Conservation (phyloP, 1,140 invertebrate genomes). For the Heliconius hewitsoni region DNA sequence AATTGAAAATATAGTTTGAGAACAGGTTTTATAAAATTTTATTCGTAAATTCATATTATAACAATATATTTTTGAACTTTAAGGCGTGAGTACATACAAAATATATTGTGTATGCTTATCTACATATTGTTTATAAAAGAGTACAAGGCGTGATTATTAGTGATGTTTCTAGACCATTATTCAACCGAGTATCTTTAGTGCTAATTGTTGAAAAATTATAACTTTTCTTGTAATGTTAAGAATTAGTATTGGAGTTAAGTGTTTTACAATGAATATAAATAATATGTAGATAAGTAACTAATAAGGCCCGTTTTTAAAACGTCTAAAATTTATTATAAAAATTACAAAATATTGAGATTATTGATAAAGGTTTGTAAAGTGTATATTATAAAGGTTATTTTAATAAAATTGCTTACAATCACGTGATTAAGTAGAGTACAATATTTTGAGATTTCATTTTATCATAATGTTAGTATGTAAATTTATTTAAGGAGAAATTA, state of each 20-base stretch:
- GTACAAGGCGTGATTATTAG: not conserved
- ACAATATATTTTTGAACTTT: slow-evolving; percentile 39
- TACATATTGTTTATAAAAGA: slow-evolving; percentile 23
- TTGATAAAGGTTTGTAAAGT: slow-evolving; percentile 5
- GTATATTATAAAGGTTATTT: slow-evolving; percentile 11
- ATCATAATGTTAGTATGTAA: slow-evolving; percentile 39
- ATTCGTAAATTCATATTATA: slow-evolving; percentile 34
- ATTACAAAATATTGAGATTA: slow-evolving; percentile 31
- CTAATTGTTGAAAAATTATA: not conserved
- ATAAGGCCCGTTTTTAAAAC: slow-evolving; percentile 15
- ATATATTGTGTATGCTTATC: slow-evolving; percentile 20
- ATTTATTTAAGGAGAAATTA: slow-evolving; percentile 37
- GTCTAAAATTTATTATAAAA: slow-evolving; percentile 21
- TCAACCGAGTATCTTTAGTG: not conserved
- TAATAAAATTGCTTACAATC: slow-evolving; percentile 29
- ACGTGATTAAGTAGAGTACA: slow-evolving; percentile 35
- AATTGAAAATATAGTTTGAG: not conserved
- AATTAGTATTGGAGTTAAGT: not conserved
- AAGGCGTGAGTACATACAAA: slow-evolving; percentile 36
- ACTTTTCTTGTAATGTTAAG: not conserved
- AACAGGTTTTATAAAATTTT: not conserved
- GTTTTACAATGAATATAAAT: not conserved
- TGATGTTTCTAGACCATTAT: not conserved
- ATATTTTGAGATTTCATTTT: slow-evolving; percentile 29
- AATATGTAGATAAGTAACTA: slow-evolving; percentile 21